phyloP scores from a whole-genome alignment of 1,140 invertebrate species.

The Pseudachorutes palmiensis region DNA sequence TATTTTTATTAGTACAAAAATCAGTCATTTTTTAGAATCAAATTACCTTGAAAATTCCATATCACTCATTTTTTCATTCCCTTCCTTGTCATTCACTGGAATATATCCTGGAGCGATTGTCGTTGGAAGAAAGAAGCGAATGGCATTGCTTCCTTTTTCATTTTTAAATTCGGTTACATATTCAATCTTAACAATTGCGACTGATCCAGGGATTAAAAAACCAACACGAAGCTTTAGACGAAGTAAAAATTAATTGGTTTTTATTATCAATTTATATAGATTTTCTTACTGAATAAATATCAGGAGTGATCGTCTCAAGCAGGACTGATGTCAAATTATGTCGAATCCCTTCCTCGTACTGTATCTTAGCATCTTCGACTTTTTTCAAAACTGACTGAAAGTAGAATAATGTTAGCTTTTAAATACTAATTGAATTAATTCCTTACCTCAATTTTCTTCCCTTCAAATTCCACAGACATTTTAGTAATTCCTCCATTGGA shows the following conservation, averaged over 20 bases:
- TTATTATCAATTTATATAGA: not conserved
- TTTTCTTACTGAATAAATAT: slow-evolving; percentile 33
- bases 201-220: slow-evolving; percentile 44
- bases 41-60: slow-evolving; percentile 33
- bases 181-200: slow-evolving; percentile 46
- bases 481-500: slow-evolving; percentile 26
- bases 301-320: slow-evolving; percentile 45
- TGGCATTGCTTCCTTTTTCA: slow-evolving; percentile 40
- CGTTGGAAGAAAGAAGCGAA: slow-evolving; percentile 44
- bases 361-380: slow-evolving; percentile 44
- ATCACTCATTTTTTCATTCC: slow-evolving; percentile 27
- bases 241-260: not conserved
- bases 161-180: slow-evolving; percentile 47
- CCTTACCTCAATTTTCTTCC: slow-evolving; percentile 27
- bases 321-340: slow-evolving; percentile 47
- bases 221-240: slow-evolving; percentile 40
- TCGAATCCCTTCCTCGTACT: slow-evolving; percentile 46
- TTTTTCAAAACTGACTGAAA: slow-evolving; percentile 45
- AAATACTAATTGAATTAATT: no score
- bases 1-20: no score
- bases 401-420: no score
- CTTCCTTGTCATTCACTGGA: slow-evolving; percentile 30
- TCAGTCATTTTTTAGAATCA: not conserved
- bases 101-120: slow-evolving; percentile 39
- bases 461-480: slow-evolving; percentile 29